Percentiles rank a stretch among this genome's conserved stretches.
These are phyloP conservation scores for Arbacia lixula DNA, from an alignment of 53 echinoderm and acorn worm genomes.

Conservation along the genomic window DNA sequence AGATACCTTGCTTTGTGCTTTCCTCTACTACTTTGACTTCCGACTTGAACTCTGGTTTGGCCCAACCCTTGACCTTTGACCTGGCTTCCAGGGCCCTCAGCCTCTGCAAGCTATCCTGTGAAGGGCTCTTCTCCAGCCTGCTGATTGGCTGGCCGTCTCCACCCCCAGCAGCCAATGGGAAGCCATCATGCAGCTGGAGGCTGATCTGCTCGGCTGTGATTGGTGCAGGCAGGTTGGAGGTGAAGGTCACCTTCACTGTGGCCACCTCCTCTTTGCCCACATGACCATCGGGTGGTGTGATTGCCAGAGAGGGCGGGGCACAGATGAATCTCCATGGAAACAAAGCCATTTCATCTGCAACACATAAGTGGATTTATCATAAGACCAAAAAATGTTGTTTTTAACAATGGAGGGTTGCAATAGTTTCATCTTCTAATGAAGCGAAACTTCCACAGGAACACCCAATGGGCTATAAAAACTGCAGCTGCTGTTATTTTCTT, in stretches of 20 bases:
- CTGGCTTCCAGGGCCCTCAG: slow-evolving; percentile 29
- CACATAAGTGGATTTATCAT: no score
- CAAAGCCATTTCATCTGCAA: slow-evolving; percentile 35
- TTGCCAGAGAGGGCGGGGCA: slow-evolving; percentile 43
- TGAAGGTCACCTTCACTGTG: slow-evolving; percentile 58
- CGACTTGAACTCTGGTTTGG: slow-evolving; percentile 33
- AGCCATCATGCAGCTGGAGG: slow-evolving; percentile 67
- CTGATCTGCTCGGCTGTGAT: slow-evolving; percentile 69
- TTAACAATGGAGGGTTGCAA: no score
- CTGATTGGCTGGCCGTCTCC: slow-evolving; percentile 17
- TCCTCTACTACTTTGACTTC: slow-evolving; percentile 45
- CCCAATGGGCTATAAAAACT: no score
- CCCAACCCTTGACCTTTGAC: slow-evolving; percentile 15
- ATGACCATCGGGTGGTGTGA: slow-evolving; percentile 68
- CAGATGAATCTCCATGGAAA: slow-evolving; percentile 71
- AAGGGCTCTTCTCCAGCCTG: slow-evolving; percentile 69
- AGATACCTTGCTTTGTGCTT: slow-evolving; percentile 12
- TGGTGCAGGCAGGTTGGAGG: slow-evolving; percentile 72
- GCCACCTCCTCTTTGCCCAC: slow-evolving; percentile 70
- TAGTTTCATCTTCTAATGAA: no score
- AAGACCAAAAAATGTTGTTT: neutral
- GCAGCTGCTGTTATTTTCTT: no score
- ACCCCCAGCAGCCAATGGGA: slow-evolving; percentile 24
- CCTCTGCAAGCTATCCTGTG: slow-evolving; percentile 73
- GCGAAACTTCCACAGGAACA: no score